These are phyloP conservation scores for Protodeltote pygarga DNA, from an alignment of 2,888 invertebrate genomes.

Conservation along the genomic window DNA sequence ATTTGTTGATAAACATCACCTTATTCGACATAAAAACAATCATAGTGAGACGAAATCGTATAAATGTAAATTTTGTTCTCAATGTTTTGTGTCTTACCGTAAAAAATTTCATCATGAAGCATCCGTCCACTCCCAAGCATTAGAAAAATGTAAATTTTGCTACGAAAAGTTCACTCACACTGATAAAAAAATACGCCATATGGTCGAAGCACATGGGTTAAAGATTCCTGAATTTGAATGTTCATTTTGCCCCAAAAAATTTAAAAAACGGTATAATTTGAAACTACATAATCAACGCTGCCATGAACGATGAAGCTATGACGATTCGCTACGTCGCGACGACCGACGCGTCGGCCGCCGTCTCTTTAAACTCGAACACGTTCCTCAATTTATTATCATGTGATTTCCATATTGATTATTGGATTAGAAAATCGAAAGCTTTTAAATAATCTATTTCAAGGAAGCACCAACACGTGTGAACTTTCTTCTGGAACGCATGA, in stretches of 20 bases:
- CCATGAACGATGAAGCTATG: constrained; percentile 37
- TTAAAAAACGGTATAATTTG: constrained; percentile 16
- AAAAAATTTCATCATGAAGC: constrained; percentile 37
- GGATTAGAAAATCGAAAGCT: no score
- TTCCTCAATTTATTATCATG: no score
- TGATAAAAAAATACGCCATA: constrained; percentile 25
- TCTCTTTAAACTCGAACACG: no score
- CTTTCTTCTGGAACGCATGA: no score
- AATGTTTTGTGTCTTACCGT: constrained; percentile 32
- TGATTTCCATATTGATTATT: no score
- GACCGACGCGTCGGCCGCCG: constrained; percentile 29
- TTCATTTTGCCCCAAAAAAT: constrained; percentile 41
- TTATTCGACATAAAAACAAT: constrained; percentile 29
- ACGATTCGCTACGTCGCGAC: constrained; percentile 35
- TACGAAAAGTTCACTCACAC: constrained; percentile 30
- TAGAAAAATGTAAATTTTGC: constrained; percentile 37
- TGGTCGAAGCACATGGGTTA: constrained; percentile 34
- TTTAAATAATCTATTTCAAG: no score
- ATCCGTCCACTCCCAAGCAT: constrained; percentile 25
- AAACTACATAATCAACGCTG: constrained; percentile 30
- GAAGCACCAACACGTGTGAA: no score
- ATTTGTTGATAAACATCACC: constrained; percentile 63
- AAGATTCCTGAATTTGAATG: constrained; percentile 22
- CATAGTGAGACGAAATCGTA: constrained; percentile 38
- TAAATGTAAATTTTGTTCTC: constrained; percentile 31